Percentiles rank a stretch among this genome's conserved stretches.
Evolutionary conservation across 2,113 vertebrate genomes (phyloP).

Genomic region (Agapornis roseicollis): DNA sequence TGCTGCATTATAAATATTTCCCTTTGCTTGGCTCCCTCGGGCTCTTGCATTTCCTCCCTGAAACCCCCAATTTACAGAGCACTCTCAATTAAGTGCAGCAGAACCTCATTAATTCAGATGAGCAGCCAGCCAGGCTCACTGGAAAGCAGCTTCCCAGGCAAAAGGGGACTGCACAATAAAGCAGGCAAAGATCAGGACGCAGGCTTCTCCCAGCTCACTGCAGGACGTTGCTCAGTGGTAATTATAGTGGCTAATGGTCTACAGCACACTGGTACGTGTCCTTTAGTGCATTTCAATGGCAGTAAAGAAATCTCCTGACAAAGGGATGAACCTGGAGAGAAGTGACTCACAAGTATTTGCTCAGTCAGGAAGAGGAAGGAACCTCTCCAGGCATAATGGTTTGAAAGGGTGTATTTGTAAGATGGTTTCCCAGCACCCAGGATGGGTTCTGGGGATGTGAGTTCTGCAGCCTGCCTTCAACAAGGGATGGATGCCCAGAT

Average conservation of each 20-base stretch:
- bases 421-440: background rate
- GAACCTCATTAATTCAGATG: conserved; percentile 47
- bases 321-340: background rate
- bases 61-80: conserved; percentile 29
- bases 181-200: conserved; percentile 19
- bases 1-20: conserved; percentile 55
- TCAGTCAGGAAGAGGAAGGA: background rate
- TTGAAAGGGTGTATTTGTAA: background rate
- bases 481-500: background rate
- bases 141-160: conserved; percentile 4
- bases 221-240: background rate
- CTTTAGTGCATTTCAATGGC: background rate
- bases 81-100: conserved; percentile 49
- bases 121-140: background rate
- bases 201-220: background rate
- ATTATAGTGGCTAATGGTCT: conserved; percentile 40
- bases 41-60: conserved; percentile 39
- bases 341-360: conserved; percentile 12
- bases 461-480: background rate
- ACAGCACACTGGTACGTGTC: conserved; percentile 10
- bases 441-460: background rate
- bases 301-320: background rate
- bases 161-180: conserved; percentile 18
- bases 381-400: accelerated
- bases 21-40: conserved; percentile 37